Evolutionary conservation across 2,113 vertebrate genomes (phyloP).

Genomic region (Choloepus hoffmanni): DNA sequence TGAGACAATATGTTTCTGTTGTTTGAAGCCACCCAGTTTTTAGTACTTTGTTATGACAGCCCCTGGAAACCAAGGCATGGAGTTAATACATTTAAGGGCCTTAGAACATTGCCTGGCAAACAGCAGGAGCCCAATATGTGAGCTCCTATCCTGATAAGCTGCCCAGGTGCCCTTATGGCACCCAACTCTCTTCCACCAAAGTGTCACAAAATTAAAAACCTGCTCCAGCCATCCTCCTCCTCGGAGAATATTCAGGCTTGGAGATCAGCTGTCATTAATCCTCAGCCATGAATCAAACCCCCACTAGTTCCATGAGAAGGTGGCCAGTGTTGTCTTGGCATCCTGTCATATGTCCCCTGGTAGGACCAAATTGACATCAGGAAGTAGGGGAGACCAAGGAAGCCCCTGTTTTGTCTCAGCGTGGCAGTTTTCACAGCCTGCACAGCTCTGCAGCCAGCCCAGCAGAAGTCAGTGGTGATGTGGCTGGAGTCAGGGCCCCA

Average conservation of each 20-base stretch:
- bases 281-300: too few species aligned
- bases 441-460: neutral
- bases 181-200: neutral
- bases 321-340: too few species aligned
- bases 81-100: neutral
- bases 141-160: neutral
- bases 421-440: slow-evolving; percentile 39
- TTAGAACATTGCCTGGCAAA: neutral
- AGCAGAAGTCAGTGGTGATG: neutral
- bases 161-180: neutral
- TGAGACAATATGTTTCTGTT: too few species aligned
- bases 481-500: neutral
- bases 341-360: slow-evolving; percentile 50
- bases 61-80: neutral
- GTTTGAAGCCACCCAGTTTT: too few species aligned
- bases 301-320: too few species aligned
- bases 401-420: neutral
- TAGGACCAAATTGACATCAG: neutral
- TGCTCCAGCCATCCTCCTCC: too few species aligned
- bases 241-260: too few species aligned
- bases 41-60: too few species aligned
- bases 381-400: neutral
- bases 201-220: too few species aligned
- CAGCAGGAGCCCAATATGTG: too few species aligned
- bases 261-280: too few species aligned